Base-by-base conservation (phyloP, 2,113 vertebrate genomes). In the Perca flavescens region DNA sequence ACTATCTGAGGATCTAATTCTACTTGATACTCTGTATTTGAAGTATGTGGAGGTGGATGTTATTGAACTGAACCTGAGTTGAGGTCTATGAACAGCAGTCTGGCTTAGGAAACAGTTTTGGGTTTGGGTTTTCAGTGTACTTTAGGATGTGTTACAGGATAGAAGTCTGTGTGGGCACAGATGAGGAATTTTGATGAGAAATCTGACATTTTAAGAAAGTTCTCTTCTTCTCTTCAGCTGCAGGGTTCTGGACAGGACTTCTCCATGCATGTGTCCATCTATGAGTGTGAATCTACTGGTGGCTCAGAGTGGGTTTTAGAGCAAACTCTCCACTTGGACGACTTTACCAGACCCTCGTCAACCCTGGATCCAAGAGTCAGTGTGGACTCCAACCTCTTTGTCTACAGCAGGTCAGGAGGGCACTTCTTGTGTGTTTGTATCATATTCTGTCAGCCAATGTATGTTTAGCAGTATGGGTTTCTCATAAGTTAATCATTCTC, bases 241-340 rank as follows among this genome's bases (percentile, higher is more conserved):
- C 89, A 78, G 28, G 79, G 77, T 3, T 89, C 88, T 71, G 72
- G 61, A 40, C 80, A 97, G 88, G 97, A 99, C 80, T 99, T 99
- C 93, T 99, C 97, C 86, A 99, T 99, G 98, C 97, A 99, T 3
- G 98, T 99, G 84, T 99, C 98, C 91, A 99, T 99, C 88, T 99
- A 98, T 77, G 98, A 99, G 93, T 99, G 98, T 78, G 98, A 99
- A 91, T 99, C 98, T 13, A 99, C 98, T 0, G 98, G 98, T 54
- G 98, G 98, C 52, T 99, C 98, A 1, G 98, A 99, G 90, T 99
- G 98, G 98, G 98, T 97, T 89, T 93, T 99, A 88, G 98, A 99
- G 88, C 98, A 99, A 94, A 99, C 97, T 0, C 95, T 99, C 87
- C 97, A 97, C 85, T 95, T 99, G 83, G 98, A 99, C 58, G 98